Percentiles rank a stretch among this genome's conserved stretches.
Evolutionary conservation across 2,113 vertebrate species (phyloP).

Genomic region (Hemibagrus wyckioides): DNA sequence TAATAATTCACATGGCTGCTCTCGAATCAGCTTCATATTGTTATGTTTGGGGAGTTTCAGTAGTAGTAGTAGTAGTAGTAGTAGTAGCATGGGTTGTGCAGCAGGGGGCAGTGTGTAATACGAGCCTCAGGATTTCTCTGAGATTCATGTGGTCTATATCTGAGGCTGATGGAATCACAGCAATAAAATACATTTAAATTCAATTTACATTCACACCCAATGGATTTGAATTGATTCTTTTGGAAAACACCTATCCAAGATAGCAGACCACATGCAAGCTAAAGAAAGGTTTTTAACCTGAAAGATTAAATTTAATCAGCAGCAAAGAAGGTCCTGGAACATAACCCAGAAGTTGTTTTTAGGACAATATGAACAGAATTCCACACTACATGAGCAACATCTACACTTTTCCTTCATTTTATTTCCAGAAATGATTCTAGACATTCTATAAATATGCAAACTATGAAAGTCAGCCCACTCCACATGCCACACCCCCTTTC

Average conservation of each 20-base stretch:
- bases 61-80: neutral
- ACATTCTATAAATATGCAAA: neutral
- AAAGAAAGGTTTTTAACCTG: neutral
- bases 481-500: neutral
- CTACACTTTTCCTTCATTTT: neutral
- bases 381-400: neutral
- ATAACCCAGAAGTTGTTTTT: neutral
- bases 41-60: neutral
- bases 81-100: constrained; percentile 21
- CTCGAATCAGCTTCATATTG: neutral
- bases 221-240: neutral
- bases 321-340: neutral
- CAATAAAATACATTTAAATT: constrained; percentile 5
- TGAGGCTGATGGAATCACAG: neutral
- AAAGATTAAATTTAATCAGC: neutral
- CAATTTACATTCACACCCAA: neutral
- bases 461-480: neutral
- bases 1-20: neutral
- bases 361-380: neutral
- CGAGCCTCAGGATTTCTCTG: neutral
- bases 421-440: neutral
- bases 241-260: neutral
- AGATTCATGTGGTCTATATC: neutral
- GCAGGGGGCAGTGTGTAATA: constrained; percentile 6
- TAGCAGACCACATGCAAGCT: neutral